Base-by-base conservation (phyloP, 1,140 invertebrate genomes). In the Apis dorsata region DNA sequence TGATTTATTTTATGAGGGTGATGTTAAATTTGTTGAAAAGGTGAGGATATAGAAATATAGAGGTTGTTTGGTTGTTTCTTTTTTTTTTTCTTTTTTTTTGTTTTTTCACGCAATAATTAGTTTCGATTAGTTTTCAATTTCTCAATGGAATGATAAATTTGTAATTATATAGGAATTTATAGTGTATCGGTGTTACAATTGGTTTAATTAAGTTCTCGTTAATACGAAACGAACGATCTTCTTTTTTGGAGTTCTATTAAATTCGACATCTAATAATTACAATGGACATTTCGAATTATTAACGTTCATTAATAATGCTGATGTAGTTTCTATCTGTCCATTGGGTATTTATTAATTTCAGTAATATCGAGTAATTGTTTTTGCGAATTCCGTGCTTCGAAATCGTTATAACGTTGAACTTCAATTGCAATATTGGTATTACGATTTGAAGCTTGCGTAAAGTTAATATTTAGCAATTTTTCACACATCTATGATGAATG, bases 331-430 rank as follows among this genome's bases (percentile, higher is more conserved):
- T 73, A 73, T 73, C 34, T 24, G 51, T 24, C 73, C 44, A 44
- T 62, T 28, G 59, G 44, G 60, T 63, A 63, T 51, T 75, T 75
- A 75, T 75, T 63, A 60, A 75, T 63, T 75, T 62, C 34, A 62
- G 28, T 75, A 75, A 51, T 51, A 8, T n/a, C n/a, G 73, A 19
- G 13, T 75, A 63, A 62, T 75, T 75, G 73, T 75, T 62, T 72
- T 51, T 49, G 59, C 73, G 10, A 62, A 51, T 62, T 51, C 28
- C 21, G 21, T n/a, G 73, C 59, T 76, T 62, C 17, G 66, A 57
- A 78, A 68, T 49, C 57, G 57, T 74, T 60, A 74, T 13, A 60
- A 49, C 1, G 17, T 75, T 49, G 15, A 7, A 24, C 66, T 57
- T 28, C n/a, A 13, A 34, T 72, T 21, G 24, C 53, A 9, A 19